Base-by-base conservation (phyloP, 2,113 vertebrate genomes). In the Nycticryphes semicollaris region DNA sequence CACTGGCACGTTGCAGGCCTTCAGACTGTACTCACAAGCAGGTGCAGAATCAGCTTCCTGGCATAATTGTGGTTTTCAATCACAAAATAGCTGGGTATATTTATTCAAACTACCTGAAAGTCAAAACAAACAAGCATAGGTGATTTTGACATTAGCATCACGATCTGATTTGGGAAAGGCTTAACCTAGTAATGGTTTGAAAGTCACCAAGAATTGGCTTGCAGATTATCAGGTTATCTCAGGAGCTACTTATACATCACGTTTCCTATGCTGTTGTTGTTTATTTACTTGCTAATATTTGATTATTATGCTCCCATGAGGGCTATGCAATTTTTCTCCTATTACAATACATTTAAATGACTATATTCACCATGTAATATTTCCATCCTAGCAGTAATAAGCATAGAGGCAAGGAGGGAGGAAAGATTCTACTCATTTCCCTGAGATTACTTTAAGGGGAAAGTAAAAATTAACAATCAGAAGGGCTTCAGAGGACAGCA, bases 91-190 rank as follows among this genome's bases (percentile, higher is more conserved):
- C 35, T 53, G 59, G 25, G 27, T 43, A 4, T 69, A 24, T 48
- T 94, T 76, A 45, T 25, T 90, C 82, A 74, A 73, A 27, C 16
- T 62, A 69, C 76, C 97, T 97, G 94, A 79, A 97, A 97, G 57
- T 67, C 23, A 88, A 93, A 91, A 62, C 53, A 96, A 90, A 97
- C 41, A 54, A 37, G n/a, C 3, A 2, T 77, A 37, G 19, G 53
- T 87, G 76, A 96, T 74, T 81, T 94, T 85, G 45, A 68, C 63
- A 66, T 75, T 63, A 64, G 8, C 9, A 20, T 31, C 48, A 12
- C 1, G 6, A 51, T 45, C 67, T 69, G 47, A 56, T 51, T 72
- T 59, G 37, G 80, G 18, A 89, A 57, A 82, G 16, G 12, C 4
- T 89, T 74, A n/a, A 68, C 43, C 15, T 66, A 82, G 41, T 25